A percentile compares a stretch with the other conserved stretches of the same genome.
phyloP scores from a whole-genome alignment of 2,113 vertebrate species.

The Percopsis transmontana region DNA sequence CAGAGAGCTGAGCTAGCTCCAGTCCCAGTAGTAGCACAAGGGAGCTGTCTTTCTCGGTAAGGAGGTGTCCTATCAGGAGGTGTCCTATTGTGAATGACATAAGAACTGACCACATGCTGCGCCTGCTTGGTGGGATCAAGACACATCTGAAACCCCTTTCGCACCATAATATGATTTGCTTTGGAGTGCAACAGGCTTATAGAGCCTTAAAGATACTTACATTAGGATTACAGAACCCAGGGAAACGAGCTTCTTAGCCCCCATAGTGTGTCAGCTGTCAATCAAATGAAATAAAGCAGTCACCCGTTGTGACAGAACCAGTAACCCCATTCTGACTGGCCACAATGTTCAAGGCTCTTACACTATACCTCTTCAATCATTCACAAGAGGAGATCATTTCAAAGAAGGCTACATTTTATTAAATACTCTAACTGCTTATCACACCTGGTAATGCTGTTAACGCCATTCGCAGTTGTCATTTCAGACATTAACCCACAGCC shows the following conservation, averaged over 20 bases:
- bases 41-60: slow-evolving; percentile 19
- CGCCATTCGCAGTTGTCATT: neutral
- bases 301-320: neutral
- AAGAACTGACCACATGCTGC: slow-evolving; percentile 57
- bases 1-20: neutral
- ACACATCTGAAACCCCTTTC: slow-evolving; percentile 53
- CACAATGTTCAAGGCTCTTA: slow-evolving; percentile 23
- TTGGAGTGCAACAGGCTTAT: slow-evolving; percentile 59
- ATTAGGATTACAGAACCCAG: slow-evolving; percentile 47
- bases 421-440: slow-evolving; percentile 5
- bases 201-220: slow-evolving; percentile 41
- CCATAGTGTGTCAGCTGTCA: slow-evolving; percentile 57
- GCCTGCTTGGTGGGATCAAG: slow-evolving; percentile 57
- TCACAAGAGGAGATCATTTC: slow-evolving; percentile 5
- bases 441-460: neutral
- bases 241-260: slow-evolving; percentile 51
- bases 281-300: slow-evolving; percentile 32
- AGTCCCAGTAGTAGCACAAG: neutral
- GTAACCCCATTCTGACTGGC: neutral
- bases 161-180: slow-evolving; percentile 63
- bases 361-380: slow-evolving; percentile 14
- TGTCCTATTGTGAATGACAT: slow-evolving; percentile 57
- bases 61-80: slow-evolving; percentile 34
- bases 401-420: slow-evolving; percentile 5
- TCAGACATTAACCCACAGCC: neutral